Base-by-base conservation (phyloP, 2,113 vertebrate species). In the Strix uralensis region DNA sequence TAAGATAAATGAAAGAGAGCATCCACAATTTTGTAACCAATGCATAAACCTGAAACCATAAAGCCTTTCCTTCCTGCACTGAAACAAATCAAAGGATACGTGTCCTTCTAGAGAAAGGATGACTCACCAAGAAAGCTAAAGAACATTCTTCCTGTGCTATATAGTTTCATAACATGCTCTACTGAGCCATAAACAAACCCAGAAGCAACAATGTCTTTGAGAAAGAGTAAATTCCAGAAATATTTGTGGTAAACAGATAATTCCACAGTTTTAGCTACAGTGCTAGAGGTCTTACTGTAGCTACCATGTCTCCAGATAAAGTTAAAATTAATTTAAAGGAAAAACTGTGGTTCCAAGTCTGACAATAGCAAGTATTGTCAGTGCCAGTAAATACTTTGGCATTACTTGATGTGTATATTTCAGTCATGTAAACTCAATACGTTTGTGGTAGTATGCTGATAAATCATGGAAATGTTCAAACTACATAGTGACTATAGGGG, bases 21-120 rank as follows among this genome's bases (percentile, higher is more conserved):
- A 87, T 49, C 70, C 44, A 67, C 11, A 30, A 6, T 78, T 83
- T 55, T 73, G 22, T 78, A 63, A 69, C 6, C 0, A 4, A 65
- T 29, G 42, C 21, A 17, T 32, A 81, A 86, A 36, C 46, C 26
- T 66, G 66, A 55, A 42, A 73, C 11, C 44, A 46, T 61, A 86
- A 87, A 86, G 25, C 19, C 17, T 83, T 91, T 92, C 73, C 57
- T 91, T 91, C 83, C 58, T 87, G 52, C 36, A 54, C 15, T 42
- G 52, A 90, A 86, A 38, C 16, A 84, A 65, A 67, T 49, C 52
- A 72, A 94, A 69, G 65, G 61, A 75, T 94, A 86, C 25, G 29
- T 91, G 88, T 96, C 92, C 83, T 87, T 94, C n/a, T 36, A 84
- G 66, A 78, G 62, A 67, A 87, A 85, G 59, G 57, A 79, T 96